A percentile compares a stretch with the other conserved stretches of the same genome.
phyloP scores from a whole-genome alignment of 2,888 invertebrate genomes.

The Plebejus argus region DNA sequence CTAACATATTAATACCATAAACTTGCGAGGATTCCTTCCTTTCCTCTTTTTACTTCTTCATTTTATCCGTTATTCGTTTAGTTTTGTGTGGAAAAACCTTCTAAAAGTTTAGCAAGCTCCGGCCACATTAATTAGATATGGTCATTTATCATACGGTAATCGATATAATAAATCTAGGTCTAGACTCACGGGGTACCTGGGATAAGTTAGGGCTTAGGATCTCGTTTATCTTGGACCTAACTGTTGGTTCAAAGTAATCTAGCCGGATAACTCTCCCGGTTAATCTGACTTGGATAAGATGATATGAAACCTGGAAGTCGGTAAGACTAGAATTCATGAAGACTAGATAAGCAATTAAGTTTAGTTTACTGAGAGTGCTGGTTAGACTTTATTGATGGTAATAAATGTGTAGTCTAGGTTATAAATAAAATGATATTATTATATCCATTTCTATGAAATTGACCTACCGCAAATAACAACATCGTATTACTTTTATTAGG shows the following conservation, averaged over 20 bases:
- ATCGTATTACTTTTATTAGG: too few species aligned
- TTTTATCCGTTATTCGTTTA: too few species aligned
- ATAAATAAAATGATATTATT: background rate
- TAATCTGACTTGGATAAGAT: slow-evolving; percentile 20
- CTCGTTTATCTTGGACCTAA: slow-evolving; percentile 29
- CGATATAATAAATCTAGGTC: slow-evolving; percentile 34
- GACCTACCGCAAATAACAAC: background rate
- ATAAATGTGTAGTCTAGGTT: too few species aligned
- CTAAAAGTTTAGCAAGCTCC: slow-evolving; percentile 9
- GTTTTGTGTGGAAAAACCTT: background rate
- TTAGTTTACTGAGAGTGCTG: background rate
- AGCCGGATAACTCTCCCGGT: slow-evolving; percentile 16
- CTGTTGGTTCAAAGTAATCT: slow-evolving; percentile 26
- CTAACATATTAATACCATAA: too few species aligned
- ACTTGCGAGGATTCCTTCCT: too few species aligned
- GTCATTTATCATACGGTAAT: slow-evolving; percentile 34
- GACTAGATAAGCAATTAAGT: too few species aligned
- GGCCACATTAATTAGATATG: slow-evolving; percentile 31
- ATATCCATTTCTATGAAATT: too few species aligned
- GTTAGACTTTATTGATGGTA: background rate
- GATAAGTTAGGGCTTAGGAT: slow-evolving; percentile 26
- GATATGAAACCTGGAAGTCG: background rate
- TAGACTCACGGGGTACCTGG: slow-evolving; percentile 15
- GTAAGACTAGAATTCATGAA: too few species aligned
- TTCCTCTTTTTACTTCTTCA: too few species aligned